Base-by-base conservation (phyloP, 2,888 invertebrate genomes). In the Pseudococcus longispinus region DNA sequence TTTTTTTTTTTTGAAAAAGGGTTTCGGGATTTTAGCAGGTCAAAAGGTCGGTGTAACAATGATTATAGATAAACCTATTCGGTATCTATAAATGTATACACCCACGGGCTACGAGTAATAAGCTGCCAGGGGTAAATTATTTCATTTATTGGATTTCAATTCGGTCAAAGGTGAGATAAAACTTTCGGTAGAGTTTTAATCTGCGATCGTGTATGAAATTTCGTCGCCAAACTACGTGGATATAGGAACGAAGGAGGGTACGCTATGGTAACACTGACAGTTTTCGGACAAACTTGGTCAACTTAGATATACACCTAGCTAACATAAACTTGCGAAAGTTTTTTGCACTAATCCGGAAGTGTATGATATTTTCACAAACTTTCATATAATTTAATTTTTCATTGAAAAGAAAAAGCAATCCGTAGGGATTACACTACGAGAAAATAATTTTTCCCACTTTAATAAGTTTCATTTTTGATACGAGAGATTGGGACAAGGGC, bases 291-390 rank as follows among this genome's bases (percentile, higher is more conserved):
- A 65, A 65, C 65, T 65, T 65, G 13, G 65, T 65, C 65, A 65
- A 65, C 65, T 26, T 15, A n/a, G 65, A 26, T 65, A 37, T 37
- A 37, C 9, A 37, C 37, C 37, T 37, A 37, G 37, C 37, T 37
- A 26, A 65, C 13, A 26, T 65, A 26, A 65, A 65, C 23, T 65
- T 65, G 65, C 26, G 13, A 65, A 65, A 65, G 65, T 65, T 65
- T 65, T 65, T 65, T 65, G 65, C 26, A 65, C 65, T 65, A 65
- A 65, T 65, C 65, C 65, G 65, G 65, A 65, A 65, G 65, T 65
- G 20, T 65, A 65, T 65, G 65, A 65, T 65, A 65, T 65, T 65
- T 65, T n/a, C 23, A 9, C 9, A 65, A 65, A 65, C 65, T 65
- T 65, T 65, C 26, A 65, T 65, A 65, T 23, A 65, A 65, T 65